These are phyloP conservation scores for Gambelia wislizenii DNA, from an alignment of 2,797 vertebrate genomes.

Conservation along the genomic window DNA sequence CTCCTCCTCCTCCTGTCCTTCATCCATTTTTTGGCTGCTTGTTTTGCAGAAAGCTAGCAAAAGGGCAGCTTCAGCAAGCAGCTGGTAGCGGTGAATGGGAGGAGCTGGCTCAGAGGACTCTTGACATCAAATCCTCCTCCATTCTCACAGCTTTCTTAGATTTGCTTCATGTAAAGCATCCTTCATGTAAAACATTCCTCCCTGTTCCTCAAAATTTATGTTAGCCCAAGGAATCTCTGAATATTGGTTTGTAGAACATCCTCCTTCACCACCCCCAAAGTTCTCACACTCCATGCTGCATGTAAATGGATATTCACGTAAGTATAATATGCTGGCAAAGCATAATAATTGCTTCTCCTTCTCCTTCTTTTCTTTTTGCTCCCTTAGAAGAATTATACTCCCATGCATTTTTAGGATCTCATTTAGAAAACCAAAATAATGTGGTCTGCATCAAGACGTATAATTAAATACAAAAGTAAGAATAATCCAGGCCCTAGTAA, in stretches of 20 bases:
- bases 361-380: no score
- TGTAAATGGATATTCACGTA: not conserved
- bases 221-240: not conserved
- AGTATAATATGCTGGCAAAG: not conserved
- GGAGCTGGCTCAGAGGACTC: no score
- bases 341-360: not conserved
- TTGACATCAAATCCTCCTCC: not conserved
- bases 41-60: no score
- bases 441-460: no score
- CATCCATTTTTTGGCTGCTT: no score
- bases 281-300: not conserved
- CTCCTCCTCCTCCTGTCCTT: no score
- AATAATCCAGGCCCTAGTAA: no score
- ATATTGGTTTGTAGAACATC: not conserved
- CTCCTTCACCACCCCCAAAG: not conserved
- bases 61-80: no score
- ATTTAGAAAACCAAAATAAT: not conserved
- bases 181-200: not conserved
- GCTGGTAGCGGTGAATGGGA: no score
- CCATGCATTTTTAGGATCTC: not conserved
- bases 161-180: not conserved
- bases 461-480: no score
- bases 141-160: not conserved
- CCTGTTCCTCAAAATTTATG: not conserved
- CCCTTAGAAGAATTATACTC: not conserved